Evolutionary conservation across 2,797 vertebrate species (phyloP).

Genomic region (Chromobotia macracanthus): DNA sequence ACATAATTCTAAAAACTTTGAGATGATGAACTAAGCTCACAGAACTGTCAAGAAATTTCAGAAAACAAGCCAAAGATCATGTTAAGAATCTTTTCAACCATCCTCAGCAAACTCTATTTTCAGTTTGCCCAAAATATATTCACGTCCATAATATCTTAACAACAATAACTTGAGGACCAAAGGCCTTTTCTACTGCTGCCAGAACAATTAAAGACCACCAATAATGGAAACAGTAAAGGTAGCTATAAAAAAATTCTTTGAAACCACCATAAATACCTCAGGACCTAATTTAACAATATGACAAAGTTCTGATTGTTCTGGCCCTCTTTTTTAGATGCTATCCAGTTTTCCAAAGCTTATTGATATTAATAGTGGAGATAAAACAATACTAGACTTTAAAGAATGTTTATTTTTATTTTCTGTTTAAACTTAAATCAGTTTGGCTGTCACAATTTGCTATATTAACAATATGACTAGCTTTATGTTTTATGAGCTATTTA

Average conservation of each 20-base stretch:
- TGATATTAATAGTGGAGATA: no score
- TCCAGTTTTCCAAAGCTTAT: not conserved
- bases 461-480: not conserved
- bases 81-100: conserved; percentile 37
- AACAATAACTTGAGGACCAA: conserved; percentile 26
- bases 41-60: not conserved
- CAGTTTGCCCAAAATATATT: conserved; percentile 39
- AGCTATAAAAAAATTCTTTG: not conserved
- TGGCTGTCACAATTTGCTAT: no score
- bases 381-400: no score
- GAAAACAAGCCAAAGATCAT: conserved; percentile 38
- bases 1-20: not conserved
- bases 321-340: no score
- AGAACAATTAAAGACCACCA: conserved; percentile 29
- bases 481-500: not conserved
- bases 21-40: not conserved
- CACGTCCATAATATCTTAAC: conserved; percentile 31
- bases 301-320: not conserved
- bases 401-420: no score
- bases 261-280: conserved; percentile 28
- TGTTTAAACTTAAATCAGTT: not conserved
- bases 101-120: conserved; percentile 46
- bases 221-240: conserved; percentile 44
- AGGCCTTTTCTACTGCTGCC: conserved; percentile 23
- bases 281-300: no score